Conservation (phyloP, 1,140 invertebrate species). For the Drosophila nannoptera region DNA sequence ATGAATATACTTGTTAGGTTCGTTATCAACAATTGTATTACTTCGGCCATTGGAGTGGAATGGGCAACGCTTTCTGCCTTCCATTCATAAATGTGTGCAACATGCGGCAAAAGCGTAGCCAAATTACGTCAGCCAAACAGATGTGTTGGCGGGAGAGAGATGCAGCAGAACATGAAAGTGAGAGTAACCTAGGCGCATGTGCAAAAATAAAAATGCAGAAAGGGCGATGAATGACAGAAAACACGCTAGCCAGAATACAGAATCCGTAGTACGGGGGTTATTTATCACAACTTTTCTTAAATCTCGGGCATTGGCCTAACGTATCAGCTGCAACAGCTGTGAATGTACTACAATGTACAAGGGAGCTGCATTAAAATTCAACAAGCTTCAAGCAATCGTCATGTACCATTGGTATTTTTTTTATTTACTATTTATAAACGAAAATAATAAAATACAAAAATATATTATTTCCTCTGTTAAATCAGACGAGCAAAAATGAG, state of each 20-base stretch:
- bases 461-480: slow-evolving; percentile 1
- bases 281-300: slow-evolving; percentile 13
- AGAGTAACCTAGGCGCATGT: slow-evolving; percentile 28
- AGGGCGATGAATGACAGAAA: background rate
- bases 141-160: slow-evolving; percentile 10
- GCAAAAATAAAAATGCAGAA: background rate
- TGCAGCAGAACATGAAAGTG: slow-evolving; percentile 3
- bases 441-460: slow-evolving; percentile 1
- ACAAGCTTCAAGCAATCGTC: background rate
- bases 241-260: background rate
- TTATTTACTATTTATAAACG: background rate
- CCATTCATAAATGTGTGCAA: slow-evolving; percentile 69
- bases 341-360: slow-evolving; percentile 9
- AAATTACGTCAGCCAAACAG: slow-evolving; percentile 65
- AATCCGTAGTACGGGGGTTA: background rate
- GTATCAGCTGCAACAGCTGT: slow-evolving; percentile 24
- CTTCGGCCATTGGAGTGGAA: slow-evolving; percentile 28
- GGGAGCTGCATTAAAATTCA: too few relatives aligned
- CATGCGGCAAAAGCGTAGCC: slow-evolving; percentile 58
- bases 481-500: slow-evolving; percentile 23
- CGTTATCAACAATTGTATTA: background rate
- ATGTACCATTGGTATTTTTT: background rate
- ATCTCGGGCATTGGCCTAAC: slow-evolving; percentile 1
- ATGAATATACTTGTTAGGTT: slow-evolving; percentile 17
- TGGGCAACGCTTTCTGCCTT: slow-evolving; percentile 50